Evolutionary conservation across 2,797 vertebrate species (phyloP).

Genomic region (Sphenodon punctatus): DNA sequence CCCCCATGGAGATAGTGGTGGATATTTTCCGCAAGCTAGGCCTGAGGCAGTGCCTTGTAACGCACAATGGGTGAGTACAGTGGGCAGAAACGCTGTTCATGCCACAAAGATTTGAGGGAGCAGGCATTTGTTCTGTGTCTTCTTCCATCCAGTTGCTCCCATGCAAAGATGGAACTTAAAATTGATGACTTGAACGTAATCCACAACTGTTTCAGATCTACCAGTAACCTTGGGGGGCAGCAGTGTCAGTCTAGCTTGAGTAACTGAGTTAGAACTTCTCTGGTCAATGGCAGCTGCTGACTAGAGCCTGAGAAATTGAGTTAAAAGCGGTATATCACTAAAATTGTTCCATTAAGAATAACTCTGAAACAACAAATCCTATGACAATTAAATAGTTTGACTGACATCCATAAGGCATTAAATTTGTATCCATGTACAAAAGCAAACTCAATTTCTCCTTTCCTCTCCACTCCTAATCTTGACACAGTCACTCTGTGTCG

Average conservation of each 20-base stretch:
- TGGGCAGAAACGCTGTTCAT: not conserved
- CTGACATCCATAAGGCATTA: not conserved
- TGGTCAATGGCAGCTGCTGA: not conserved
- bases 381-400: not conserved
- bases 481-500: not conserved
- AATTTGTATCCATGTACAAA: not conserved
- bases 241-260: not conserved
- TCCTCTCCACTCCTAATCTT: not conserved
- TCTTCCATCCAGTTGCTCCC: not conserved
- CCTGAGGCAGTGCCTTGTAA: conserved; percentile 98
- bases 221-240: not conserved
- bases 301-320: not conserved
- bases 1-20: conserved; percentile 99
- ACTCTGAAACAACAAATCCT: not conserved
- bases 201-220: not conserved
- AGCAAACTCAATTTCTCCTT: not conserved
- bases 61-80: conserved; percentile 94
- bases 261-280: not conserved
- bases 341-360: not conserved
- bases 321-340: not conserved
- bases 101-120: not conserved
- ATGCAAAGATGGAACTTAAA: not conserved
- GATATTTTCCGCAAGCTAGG: conserved; percentile 98
- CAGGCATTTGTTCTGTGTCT: not conserved
- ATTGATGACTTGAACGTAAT: not conserved